These are phyloP conservation scores for Tenthredo amoena DNA, from an alignment of 2,888 invertebrate species.

Conservation along the genomic window DNA sequence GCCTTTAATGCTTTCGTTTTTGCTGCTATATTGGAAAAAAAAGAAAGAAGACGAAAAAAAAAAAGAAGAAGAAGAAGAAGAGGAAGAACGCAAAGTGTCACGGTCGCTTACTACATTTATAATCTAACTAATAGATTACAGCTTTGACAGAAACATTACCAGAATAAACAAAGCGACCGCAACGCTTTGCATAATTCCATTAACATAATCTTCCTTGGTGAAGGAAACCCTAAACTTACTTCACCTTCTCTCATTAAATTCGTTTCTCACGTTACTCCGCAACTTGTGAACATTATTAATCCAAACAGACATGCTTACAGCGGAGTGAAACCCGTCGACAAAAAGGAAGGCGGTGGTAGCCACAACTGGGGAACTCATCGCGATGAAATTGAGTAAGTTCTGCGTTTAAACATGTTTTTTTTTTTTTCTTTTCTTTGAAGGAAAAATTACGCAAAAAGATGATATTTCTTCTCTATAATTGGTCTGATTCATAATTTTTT, in stretches of 20 bases:
- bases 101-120: neutral
- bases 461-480: neutral
- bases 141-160: neutral
- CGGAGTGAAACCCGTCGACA: conserved; percentile 95
- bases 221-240: neutral
- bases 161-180: neutral
- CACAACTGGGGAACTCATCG: conserved; percentile 98
- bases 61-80: neutral
- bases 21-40: neutral
- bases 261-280: neutral
- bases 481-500: neutral
- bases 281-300: conserved; percentile 65
- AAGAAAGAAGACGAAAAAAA: too few species aligned
- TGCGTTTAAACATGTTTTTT: neutral
- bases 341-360: conserved; percentile 95
- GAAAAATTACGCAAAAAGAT: neutral
- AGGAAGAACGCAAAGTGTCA: neutral
- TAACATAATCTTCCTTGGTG: neutral
- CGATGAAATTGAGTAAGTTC: conserved; percentile 90
- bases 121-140: neutral
- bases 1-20: conserved; percentile 47
- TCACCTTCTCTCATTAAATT: neutral
- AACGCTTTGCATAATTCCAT: neutral
- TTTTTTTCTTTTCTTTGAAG: conserved; percentile 18
- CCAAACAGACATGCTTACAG: conserved; percentile 81